These are phyloP conservation scores for Cercopithecus mona DNA, from an alignment of 2,113 vertebrate species.

Conservation along the genomic window DNA sequence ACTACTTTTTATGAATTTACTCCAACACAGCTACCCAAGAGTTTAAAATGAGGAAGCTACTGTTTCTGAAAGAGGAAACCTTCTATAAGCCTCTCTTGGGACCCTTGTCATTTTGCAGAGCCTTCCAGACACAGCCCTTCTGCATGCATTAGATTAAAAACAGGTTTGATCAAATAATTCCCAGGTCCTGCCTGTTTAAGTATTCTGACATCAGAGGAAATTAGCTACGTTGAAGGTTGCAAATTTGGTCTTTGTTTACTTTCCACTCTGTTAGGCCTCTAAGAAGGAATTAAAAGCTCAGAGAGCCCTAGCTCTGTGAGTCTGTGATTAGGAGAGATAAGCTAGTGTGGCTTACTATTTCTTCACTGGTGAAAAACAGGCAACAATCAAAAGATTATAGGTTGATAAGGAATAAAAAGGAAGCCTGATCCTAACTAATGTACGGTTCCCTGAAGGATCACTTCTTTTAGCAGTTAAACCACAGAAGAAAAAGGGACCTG, in stretches of 20 bases:
- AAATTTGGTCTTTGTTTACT: slow-evolving; percentile 90
- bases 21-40: slow-evolving; percentile 60
- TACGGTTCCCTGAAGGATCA: slow-evolving; percentile 66
- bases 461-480: neutral
- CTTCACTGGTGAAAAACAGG: slow-evolving; percentile 86
- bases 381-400: slow-evolving; percentile 87
- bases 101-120: slow-evolving; percentile 82
- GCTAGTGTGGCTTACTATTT: slow-evolving; percentile 87
- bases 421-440: slow-evolving; percentile 82
- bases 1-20: slow-evolving; percentile 56
- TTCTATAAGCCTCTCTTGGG: slow-evolving; percentile 83
- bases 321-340: slow-evolving; percentile 89
- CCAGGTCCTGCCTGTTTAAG: slow-evolving; percentile 86
- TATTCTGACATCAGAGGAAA: slow-evolving; percentile 91
- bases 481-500: neutral
- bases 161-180: slow-evolving; percentile 87
- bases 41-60: slow-evolving; percentile 80
- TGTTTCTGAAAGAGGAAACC: slow-evolving; percentile 83
- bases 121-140: slow-evolving; percentile 82
- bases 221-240: slow-evolving; percentile 88
- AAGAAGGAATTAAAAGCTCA: slow-evolving; percentile 91
- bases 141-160: slow-evolving; percentile 87
- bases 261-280: slow-evolving; percentile 87
- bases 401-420: slow-evolving; percentile 84
- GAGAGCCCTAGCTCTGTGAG: slow-evolving; percentile 81